These are phyloP conservation scores for Conus canariensis DNA, from an alignment of 2,888 invertebrate genomes.

Conservation along the genomic window DNA sequence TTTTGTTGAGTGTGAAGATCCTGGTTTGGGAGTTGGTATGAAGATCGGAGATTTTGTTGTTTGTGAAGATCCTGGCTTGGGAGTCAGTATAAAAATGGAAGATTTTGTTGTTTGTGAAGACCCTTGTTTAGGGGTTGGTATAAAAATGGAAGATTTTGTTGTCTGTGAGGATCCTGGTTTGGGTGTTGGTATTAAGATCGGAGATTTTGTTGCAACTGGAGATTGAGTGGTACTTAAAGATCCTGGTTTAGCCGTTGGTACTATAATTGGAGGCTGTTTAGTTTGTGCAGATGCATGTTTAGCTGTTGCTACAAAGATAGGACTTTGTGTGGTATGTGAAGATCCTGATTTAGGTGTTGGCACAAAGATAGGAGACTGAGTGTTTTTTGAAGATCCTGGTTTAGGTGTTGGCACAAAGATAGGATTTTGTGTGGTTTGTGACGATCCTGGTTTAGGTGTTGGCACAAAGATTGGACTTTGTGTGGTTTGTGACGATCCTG, in stretches of 20 bases:
- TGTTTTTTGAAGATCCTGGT: too few relatives aligned
- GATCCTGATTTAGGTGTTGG: neutral
- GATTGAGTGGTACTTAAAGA: too few relatives aligned
- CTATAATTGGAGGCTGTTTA: neutral
- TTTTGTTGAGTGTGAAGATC: neutral
- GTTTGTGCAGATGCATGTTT: neutral
- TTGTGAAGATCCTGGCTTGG: neutral
- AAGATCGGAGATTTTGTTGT: neutral
- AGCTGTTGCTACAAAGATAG: neutral
- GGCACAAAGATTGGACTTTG: too few relatives aligned
- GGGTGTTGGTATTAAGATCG: too few relatives aligned
- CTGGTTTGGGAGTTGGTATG: neutral
- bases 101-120: too few relatives aligned
- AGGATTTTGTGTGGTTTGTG: too few relatives aligned
- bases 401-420: too few relatives aligned
- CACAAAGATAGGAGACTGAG: neutral
- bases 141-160: neutral
- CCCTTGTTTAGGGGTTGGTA: neutral
- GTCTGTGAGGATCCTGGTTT: neutral
- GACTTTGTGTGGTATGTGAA: neutral
- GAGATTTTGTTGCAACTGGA: too few relatives aligned
- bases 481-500: too few relatives aligned
- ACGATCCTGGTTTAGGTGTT: too few relatives aligned
- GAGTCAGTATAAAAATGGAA: too few relatives aligned
- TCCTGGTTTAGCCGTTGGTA: neutral